Percentiles rank a stretch among this genome's conserved stretches.
phyloP scores from a whole-genome alignment of 2,888 invertebrate species.

The Gortyna flavago region DNA sequence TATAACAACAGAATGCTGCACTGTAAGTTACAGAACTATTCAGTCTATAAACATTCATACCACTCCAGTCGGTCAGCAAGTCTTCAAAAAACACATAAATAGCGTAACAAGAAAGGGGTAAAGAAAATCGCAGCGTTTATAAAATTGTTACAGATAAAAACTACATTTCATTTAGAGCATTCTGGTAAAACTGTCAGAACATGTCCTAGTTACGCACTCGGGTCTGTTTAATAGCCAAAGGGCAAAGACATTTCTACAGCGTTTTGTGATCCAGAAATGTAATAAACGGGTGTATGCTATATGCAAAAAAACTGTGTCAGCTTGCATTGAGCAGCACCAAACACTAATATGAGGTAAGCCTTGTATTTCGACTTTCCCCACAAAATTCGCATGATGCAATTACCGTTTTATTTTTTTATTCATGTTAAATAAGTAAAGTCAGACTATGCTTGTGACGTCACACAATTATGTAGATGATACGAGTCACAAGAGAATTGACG shows the following conservation, averaged over 20 bases:
- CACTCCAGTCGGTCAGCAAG: neutral
- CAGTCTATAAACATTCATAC: no score
- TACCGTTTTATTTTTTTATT: no score
- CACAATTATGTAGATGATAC: neutral
- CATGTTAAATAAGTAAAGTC: no score
- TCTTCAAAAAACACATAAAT: neutral
- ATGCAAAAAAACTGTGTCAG: neutral
- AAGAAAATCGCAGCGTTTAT: neutral
- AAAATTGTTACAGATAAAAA: neutral
- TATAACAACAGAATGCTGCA: neutral
- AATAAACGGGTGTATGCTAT: neutral
- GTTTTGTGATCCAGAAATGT: neutral
- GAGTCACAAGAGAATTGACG: no score
- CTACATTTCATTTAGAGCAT: neutral
- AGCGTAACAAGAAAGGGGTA: slow-evolving; percentile 6
- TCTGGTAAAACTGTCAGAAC: neutral
- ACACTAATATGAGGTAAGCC: no score
- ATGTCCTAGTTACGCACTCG: neutral
- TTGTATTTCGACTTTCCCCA: no score
- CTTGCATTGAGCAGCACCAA: neutral
- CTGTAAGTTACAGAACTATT: neutral
- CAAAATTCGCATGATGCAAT: no score
- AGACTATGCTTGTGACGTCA: neutral
- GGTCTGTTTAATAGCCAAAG: neutral
- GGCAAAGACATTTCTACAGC: no score